Percentiles rank a stretch among this genome's conserved stretches.
Conservation (phyloP, 2,888 invertebrate genomes). For the Bursaphelenchus okinawaensis region DNA sequence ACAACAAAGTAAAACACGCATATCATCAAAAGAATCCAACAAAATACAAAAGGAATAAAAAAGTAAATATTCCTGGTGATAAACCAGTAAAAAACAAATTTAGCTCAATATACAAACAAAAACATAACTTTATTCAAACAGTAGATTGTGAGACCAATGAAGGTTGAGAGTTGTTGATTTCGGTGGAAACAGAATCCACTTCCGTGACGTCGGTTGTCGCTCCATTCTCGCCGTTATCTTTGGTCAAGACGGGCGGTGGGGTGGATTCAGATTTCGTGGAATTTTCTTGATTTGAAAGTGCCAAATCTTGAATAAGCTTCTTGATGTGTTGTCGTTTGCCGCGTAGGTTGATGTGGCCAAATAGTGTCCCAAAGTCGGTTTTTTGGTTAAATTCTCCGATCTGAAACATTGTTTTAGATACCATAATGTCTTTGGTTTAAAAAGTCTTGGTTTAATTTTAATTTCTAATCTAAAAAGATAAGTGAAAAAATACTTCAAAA, state of each 20-base stretch:
- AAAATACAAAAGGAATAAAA: no score
- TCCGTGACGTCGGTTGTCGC: background rate
- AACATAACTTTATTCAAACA: background rate
- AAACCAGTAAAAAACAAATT: no score
- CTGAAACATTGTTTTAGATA: background rate
- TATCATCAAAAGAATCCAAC: no score
- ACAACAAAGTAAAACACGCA: no score
- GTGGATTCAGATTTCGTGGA: conserved; percentile 3
- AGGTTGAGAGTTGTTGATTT: background rate
- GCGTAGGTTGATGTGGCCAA: conserved; percentile 5
- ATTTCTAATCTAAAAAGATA: no score
- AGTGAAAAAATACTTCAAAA: no score
- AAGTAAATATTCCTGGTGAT: no score
- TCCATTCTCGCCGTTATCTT: background rate
- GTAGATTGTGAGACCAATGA: background rate
- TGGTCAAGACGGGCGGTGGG: background rate
- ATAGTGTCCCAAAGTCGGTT: background rate
- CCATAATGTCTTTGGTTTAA: background rate
- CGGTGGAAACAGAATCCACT: background rate
- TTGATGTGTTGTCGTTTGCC: conserved; percentile 23
- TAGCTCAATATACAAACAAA: no score
- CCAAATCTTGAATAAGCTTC: conserved; percentile 16
- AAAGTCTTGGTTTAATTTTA: no score
- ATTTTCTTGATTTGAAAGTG: conserved; percentile 7
- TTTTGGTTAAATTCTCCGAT: background rate